phyloP scores from a whole-genome alignment of 2,797 vertebrate species.

The Sebastes trivittatus region DNA sequence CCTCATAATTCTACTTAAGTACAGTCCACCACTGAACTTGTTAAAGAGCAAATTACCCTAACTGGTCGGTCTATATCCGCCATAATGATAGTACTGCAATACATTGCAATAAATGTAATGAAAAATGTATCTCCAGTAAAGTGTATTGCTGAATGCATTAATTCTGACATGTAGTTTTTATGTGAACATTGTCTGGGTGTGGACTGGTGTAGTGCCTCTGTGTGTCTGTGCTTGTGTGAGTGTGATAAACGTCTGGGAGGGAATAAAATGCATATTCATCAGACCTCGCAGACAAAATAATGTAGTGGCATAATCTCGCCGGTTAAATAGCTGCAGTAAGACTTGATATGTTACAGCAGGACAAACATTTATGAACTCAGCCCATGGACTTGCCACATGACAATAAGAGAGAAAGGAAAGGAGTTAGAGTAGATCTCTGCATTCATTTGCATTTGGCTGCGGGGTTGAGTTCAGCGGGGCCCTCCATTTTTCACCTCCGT shows the following conservation, averaged over 20 bases:
- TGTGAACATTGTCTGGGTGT: not conserved
- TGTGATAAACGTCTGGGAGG: constrained; percentile 1
- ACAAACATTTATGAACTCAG: constrained; percentile 32
- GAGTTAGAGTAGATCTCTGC: not conserved
- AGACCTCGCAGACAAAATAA: constrained; percentile 61
- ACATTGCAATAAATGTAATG: not conserved
- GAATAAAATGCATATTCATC: constrained; percentile 64
- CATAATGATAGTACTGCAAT: not conserved
- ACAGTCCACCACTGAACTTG: too few species aligned
- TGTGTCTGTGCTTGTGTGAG: not conserved
- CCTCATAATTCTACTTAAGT: too few species aligned
- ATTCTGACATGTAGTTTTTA: not conserved
- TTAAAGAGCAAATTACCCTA: not conserved
- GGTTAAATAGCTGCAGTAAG: constrained; percentile 29
- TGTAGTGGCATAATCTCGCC: constrained; percentile 15
- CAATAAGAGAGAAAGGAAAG: constrained; percentile 9
- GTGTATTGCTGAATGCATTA: not conserved
- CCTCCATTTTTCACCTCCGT: constrained; percentile 44
- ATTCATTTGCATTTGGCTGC: constrained; percentile 35
- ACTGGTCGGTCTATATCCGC: not conserved
- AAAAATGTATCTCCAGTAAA: not conserved
- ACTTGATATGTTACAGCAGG: constrained; percentile 14
- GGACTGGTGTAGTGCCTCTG: not conserved
- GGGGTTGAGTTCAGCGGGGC: constrained; percentile 16
- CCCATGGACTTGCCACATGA: not conserved